Conservation (phyloP, 2,113 vertebrate genomes). For the Pampusana beccarii region DNA sequence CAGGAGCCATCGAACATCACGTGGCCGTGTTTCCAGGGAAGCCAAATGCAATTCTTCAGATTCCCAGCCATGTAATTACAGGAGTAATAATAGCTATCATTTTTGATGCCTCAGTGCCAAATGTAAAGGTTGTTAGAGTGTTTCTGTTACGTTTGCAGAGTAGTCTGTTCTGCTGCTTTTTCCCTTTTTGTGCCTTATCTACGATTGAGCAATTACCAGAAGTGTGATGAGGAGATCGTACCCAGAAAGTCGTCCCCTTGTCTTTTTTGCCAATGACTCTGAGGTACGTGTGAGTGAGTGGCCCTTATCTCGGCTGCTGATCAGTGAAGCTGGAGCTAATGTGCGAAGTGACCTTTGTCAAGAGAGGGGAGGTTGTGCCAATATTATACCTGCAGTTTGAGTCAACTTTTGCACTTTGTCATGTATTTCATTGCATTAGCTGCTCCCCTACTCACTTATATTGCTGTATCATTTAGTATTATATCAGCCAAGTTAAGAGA, state of each 20-base stretch:
- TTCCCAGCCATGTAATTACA: neutral
- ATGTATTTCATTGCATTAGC: neutral
- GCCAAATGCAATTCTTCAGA: neutral
- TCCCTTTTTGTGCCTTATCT: neutral
- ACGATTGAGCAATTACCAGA: neutral
- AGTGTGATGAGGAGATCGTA: neutral
- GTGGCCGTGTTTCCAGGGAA: neutral
- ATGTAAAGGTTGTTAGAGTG: neutral
- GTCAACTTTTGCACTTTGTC: conserved; percentile 2
- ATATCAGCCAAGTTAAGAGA: neutral
- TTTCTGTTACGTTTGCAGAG: neutral
- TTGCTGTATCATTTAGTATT: neutral
- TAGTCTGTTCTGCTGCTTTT: neutral
- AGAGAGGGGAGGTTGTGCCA: neutral
- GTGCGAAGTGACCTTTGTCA: neutral
- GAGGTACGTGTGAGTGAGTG: neutral
- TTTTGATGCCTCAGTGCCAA: conserved; percentile 5
- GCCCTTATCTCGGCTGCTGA: conserved; percentile 13
- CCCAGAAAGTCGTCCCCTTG: conserved; percentile 19
- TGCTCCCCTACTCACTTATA: neutral
- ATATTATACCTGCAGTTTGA: neutral
- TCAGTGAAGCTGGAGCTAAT: neutral
- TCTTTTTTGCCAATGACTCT: neutral
- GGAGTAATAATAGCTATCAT: conserved; percentile 4
- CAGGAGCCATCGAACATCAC: neutral